A percentile compares a stretch with the other conserved stretches of the same genome.
Evolutionary conservation across 1,140 invertebrate genomes (phyloP).

Genomic region (Gonatopus flavifemur): DNA sequence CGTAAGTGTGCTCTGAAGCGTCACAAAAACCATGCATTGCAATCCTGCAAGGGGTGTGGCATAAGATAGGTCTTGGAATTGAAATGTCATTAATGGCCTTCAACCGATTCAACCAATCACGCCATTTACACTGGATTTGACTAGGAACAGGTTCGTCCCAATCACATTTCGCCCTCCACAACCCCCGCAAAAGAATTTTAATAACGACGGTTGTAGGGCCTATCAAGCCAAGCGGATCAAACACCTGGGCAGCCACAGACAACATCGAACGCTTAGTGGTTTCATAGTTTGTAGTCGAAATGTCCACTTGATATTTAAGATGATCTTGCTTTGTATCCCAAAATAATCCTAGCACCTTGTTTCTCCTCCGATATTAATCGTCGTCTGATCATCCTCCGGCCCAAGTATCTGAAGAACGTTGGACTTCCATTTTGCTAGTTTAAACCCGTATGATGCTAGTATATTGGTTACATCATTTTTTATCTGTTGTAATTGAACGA

Average conservation of each 20-base stretch:
- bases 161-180: constrained; percentile 5
- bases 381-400: neutral
- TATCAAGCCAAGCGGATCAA: constrained; percentile 25
- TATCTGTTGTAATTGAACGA: constrained; percentile 18
- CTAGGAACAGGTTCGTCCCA: constrained; percentile 5
- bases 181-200: constrained; percentile 10
- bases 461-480: too few relatives aligned
- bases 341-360: neutral
- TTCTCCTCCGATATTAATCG: neutral
- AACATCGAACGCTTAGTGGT: constrained; percentile 35
- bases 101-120: too few relatives aligned
- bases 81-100: too few relatives aligned
- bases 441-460: too few relatives aligned
- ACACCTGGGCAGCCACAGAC: constrained; percentile 28
- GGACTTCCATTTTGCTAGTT: too few relatives aligned
- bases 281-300: neutral
- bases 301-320: constrained; percentile 24
- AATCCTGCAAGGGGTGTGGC: too few relatives aligned
- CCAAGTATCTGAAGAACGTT: too few relatives aligned
- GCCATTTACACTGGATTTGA: constrained; percentile 5
- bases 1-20: too few relatives aligned
- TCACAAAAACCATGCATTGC: too few relatives aligned
- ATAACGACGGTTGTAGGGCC: neutral
- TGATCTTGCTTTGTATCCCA: neutral
- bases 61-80: too few relatives aligned